Conservation (phyloP, 2,888 invertebrate species). For the Willowsia nigromaculata region DNA sequence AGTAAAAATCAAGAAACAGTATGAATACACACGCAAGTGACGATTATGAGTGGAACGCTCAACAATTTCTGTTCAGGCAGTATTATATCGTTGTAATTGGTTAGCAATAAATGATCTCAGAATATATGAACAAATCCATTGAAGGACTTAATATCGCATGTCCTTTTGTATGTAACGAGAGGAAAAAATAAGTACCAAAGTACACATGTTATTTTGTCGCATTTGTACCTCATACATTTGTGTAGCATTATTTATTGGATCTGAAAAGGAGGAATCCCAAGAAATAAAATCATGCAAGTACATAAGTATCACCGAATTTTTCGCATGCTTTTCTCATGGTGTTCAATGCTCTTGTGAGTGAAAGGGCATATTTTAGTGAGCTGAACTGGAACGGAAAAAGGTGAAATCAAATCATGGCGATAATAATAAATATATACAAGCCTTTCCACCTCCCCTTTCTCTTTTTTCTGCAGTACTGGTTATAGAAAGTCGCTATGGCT, state of each 20-base stretch:
- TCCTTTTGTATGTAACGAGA: too few species aligned
- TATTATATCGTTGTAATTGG: too few species aligned
- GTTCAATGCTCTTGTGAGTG: background rate
- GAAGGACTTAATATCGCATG: too few species aligned
- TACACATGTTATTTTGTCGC: background rate
- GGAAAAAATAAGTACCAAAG: background rate
- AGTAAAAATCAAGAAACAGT: background rate
- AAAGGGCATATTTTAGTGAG: conserved; percentile 27
- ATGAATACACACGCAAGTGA: too few species aligned
- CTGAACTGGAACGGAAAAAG: conserved; percentile 62
- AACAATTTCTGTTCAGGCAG: too few species aligned
- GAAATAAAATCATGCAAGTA: background rate
- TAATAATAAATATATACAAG: conserved; percentile 31
- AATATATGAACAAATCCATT: background rate
- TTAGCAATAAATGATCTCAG: too few species aligned
- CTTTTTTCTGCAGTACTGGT: background rate
- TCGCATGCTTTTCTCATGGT: background rate
- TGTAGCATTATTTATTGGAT: conserved; percentile 30
- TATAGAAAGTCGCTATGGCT: background rate
- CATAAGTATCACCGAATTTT: background rate
- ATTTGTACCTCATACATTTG: background rate
- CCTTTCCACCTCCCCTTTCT: background rate
- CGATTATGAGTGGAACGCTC: too few species aligned
- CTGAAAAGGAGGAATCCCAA: background rate
- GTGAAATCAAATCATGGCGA: conserved; percentile 68